These are phyloP conservation scores for Argynnis bischoffii DNA, from an alignment of 2,888 invertebrate genomes.

Conservation along the genomic window DNA sequence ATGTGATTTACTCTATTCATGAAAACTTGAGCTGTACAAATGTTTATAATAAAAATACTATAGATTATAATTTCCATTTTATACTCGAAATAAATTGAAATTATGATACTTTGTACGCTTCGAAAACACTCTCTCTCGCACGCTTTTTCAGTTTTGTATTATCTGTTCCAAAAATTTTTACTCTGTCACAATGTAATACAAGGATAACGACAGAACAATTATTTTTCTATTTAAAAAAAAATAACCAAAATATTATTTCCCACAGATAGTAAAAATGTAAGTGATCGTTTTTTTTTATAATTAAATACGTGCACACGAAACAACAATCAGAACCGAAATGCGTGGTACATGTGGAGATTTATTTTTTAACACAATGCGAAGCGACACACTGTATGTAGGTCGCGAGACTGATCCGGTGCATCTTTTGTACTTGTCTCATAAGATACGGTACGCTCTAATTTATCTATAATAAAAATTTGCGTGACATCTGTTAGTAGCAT, in stretches of 20 bases:
- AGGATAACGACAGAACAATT: no score
- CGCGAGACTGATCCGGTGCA: slow-evolving; percentile 69
- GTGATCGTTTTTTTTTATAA: slow-evolving; percentile 16
- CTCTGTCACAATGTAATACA: not conserved
- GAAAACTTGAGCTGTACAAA: slow-evolving; percentile 53
- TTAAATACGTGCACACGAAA: slow-evolving; percentile 52
- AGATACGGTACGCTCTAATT: not conserved
- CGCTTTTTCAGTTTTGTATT: not conserved
- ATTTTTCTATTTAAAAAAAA: not conserved
- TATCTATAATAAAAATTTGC: slow-evolving; percentile 15
- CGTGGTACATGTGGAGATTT: slow-evolving; percentile 57
- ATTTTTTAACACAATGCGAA: slow-evolving; percentile 69
- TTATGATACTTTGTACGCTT: no score
- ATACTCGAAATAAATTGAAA: not conserved
- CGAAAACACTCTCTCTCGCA: not conserved
- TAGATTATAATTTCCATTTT: slow-evolving; percentile 46
- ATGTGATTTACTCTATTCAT: slow-evolving; percentile 64
- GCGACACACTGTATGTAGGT: slow-evolving; percentile 65
- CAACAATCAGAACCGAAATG: slow-evolving; percentile 64
- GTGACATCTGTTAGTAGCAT: not conserved
- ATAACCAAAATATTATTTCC: not conserved
- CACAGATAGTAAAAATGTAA: not conserved
- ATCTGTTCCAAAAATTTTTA: not conserved
- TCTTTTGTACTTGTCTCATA: slow-evolving; percentile 48
- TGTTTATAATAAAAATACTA: slow-evolving; percentile 43